Base-by-base conservation (phyloP, 1,140 invertebrate species). In the Pantala flavescens region DNA sequence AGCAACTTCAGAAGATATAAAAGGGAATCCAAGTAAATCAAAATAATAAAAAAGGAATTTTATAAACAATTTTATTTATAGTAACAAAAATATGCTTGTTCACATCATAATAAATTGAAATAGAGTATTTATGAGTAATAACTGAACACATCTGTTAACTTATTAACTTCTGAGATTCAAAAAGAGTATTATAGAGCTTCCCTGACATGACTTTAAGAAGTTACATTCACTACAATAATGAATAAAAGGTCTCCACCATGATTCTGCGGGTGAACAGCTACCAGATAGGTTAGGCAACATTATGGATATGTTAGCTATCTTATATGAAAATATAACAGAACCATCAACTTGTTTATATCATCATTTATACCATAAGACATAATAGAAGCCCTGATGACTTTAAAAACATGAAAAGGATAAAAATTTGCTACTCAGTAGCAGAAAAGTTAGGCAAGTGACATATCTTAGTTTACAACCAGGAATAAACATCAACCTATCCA, bases 31-130 rank as follows among this genome's bases (percentile, higher is more conserved):
- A 63, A 63, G 12, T 63, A 21, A 63, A 63, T 19, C 49, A 63
- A 7, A 21, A 63, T 63, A 1, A 63, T 63, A 63, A 63, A 63
- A 63, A 63, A 21, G n/a, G 12, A 63, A 63, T 63, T 63, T 63
- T 63, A 63, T 63, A 7, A 63, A 63, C 49, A 63, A 19, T 63
- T 63, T 63, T 63, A 36, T 36, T 63, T 21, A 19, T 63, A 19
- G 49, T 63, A 63, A 63, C 49, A 63, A 63, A 63, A 63, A 63
- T 63, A 63, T 63, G 14, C 49, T 63, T 21, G 49, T 63, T 63
- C 49, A 63, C 49, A 63, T 63, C 49, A 63, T 63, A 63, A 5
- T 36, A 36, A 63, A 16, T 63, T 5, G 12, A 63, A 63, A 63
- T 63, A 63, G 14, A 63, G 3, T 63, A 19, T 19, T 63, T 19